These are phyloP conservation scores for Regulus satrapa DNA, from an alignment of 2,113 vertebrate genomes.

Conservation along the genomic window DNA sequence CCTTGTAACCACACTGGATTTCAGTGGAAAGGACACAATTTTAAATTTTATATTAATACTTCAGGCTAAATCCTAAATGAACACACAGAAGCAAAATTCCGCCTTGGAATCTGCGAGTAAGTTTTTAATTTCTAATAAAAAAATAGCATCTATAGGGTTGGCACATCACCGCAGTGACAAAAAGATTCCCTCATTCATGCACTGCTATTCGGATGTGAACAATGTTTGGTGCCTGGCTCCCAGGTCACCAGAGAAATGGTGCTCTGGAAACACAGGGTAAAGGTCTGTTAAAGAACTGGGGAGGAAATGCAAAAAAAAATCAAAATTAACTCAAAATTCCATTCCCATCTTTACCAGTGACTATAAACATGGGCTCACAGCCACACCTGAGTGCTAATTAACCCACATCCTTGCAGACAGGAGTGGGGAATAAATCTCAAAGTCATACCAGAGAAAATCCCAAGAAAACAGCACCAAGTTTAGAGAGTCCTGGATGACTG, in stretches of 20 bases:
- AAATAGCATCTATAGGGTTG: slow-evolving; percentile 31
- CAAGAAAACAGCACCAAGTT: not conserved
- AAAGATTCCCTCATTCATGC: slow-evolving; percentile 1
- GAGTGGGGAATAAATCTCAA: not conserved
- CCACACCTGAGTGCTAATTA: not conserved
- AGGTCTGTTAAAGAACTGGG: not conserved
- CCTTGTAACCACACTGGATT: slow-evolving; percentile 76
- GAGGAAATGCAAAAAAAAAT: not conserved
- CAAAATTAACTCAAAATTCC: not conserved
- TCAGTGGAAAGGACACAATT: slow-evolving; percentile 75
- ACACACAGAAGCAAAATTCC: slow-evolving; percentile 62
- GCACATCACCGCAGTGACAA: slow-evolving; percentile 32
- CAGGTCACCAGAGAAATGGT: not conserved
- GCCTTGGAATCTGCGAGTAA: slow-evolving; percentile 56
- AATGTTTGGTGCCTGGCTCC: not conserved
- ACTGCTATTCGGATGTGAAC: not conserved
- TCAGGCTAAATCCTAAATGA: slow-evolving; percentile 73
- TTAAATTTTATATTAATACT: slow-evolving; percentile 76
- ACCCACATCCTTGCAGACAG: not conserved
- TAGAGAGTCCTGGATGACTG: not conserved
- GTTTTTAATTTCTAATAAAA: slow-evolving; percentile 64
- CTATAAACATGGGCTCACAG: not conserved
- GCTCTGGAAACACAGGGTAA: not conserved
- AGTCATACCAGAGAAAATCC: not conserved
- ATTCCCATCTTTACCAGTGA: not conserved